Evolutionary conservation across 2,888 invertebrate genomes (phyloP), one percentile per base, ranked within the genome.

Genomic region (Allophyes oxyacanthae): DNA sequence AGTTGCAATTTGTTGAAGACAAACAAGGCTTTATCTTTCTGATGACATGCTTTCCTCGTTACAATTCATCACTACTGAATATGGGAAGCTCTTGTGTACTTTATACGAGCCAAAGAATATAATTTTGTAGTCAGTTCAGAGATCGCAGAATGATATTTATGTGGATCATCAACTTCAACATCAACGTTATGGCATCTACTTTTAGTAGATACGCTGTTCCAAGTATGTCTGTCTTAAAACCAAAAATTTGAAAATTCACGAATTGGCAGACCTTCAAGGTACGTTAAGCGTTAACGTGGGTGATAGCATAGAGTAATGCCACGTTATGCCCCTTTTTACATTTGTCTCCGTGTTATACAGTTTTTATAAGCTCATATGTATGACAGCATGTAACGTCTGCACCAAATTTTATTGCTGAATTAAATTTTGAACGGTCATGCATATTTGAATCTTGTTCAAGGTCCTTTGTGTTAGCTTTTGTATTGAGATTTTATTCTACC

Each of bases 321-420:
- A 49, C 28, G 40, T 62, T 49, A 62, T 52, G 52, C 61, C 42
- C 51, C 54, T 62, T 51, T 38, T 70, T 57, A 71, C 69, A 69
- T 60, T 67, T 76, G 69, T 65, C 48, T 52, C 26, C 46, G 15
- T 55, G 52, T 61, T 40, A 51, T 64, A 62, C 63, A 71, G 59
- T 70, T 71, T 66, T 60, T 55, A 67, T 64, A 61, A 54, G 50
- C 44, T 57, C 42, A 36, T 60, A 61, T 53, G 40, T 56, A 52
- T 62, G 63, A 60, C 38, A 40, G 46, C 37, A 66, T 58, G 55
- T 40, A 59, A 61, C 63, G 64, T 72, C 54, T 70, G 70, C 53
- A 72, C 66, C 63, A 73, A 67, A 71, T 72, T 76, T 75, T 75
- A 71, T 73, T 40, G 58, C 57, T 40, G 70, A 58, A 62, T 78